A percentile compares a stretch with the other conserved stretches of the same genome.
phyloP scores from a whole-genome alignment of 2,888 invertebrate species.

The Drosophila multiciliata region DNA sequence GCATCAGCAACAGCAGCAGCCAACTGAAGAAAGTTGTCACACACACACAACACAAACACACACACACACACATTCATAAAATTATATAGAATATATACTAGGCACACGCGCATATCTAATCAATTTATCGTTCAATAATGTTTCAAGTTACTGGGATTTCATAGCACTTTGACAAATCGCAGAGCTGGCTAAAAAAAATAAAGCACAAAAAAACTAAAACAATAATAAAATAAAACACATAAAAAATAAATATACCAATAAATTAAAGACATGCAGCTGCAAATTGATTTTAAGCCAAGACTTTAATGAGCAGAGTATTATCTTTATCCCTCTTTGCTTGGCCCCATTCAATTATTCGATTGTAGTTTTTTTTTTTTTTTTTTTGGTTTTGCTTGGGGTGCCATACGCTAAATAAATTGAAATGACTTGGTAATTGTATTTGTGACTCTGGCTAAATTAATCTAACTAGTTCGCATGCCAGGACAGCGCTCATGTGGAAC shows the following conservation, averaged over 20 bases:
- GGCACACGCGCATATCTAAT: constrained; percentile 71
- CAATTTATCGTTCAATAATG: constrained; percentile 82
- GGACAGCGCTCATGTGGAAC: constrained; percentile 72
- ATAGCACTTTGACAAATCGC: constrained; percentile 76
- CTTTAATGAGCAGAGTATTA: constrained; percentile 35
- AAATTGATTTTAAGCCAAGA: constrained; percentile 34
- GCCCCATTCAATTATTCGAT: not conserved
- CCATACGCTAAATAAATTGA: constrained; percentile 75
- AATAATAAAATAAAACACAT: constrained; percentile 23
- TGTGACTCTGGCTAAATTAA: constrained; percentile 76
- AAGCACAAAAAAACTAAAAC: not conserved
- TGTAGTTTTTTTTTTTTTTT: constrained; percentile 50
- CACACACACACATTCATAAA: constrained; percentile 2
- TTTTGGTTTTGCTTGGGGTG: constrained; percentile 43
- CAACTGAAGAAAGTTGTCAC: constrained; percentile 43
- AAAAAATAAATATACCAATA: constrained; percentile 17
- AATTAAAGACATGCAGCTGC: constrained; percentile 25
- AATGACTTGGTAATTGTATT: constrained; percentile 81
- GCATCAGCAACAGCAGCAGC: constrained; percentile 47
- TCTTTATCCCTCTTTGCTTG: not conserved
- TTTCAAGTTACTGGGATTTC: constrained; percentile 61
- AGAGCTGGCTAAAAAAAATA: constrained; percentile 33
- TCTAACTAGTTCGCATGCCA: constrained; percentile 74
- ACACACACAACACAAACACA: constrained; percentile 25
- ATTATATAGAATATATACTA: constrained; percentile 42